A percentile compares a stretch with the other conserved stretches of the same genome.
phyloP scores from a whole-genome alignment of 2,113 vertebrate genomes.

The Datnioides undecimradiatus region DNA sequence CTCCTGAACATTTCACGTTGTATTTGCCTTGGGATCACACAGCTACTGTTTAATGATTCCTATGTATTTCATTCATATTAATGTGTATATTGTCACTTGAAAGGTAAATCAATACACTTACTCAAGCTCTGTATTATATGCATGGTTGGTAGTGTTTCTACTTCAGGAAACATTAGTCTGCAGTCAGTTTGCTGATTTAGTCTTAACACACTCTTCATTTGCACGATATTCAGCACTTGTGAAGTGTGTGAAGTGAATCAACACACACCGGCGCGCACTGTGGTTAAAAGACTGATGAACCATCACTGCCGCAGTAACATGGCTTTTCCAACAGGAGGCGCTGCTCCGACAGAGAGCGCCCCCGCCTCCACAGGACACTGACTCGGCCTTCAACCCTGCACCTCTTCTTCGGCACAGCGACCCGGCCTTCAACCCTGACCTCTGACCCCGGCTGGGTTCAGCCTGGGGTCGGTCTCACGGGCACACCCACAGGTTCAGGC shows the following conservation, averaged over 20 bases:
- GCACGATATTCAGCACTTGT: neutral
- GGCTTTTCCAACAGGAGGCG: constrained; percentile 24
- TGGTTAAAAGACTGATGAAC: neutral
- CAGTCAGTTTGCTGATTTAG: neutral
- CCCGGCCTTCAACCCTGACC: constrained; percentile 78
- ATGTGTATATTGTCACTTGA: neutral
- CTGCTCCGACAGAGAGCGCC: neutral
- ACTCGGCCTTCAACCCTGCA: constrained; percentile 54
- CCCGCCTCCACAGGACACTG: constrained; percentile 9
- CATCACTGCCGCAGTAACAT: neutral
- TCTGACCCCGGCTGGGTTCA: constrained; percentile 64
- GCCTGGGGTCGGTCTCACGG: constrained; percentile 44
- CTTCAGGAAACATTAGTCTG: neutral
- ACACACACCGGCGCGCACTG: fast-evolving
- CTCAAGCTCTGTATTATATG: neutral
- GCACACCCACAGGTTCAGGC: constrained; percentile 47
- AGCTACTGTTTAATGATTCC: no score
- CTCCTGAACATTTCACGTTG: no score
- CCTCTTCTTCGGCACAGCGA: constrained; percentile 31
- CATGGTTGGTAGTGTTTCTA: neutral
- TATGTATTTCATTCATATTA: no score
- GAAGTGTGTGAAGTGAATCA: no score
- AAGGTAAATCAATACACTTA: neutral
- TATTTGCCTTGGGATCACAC: no score
- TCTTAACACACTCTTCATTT: no score